Percentiles rank a stretch among this genome's conserved stretches.
These are phyloP conservation scores for Artibeus jamaicensis DNA, from an alignment of 2,797 vertebrate genomes.

Conservation along the genomic window DNA sequence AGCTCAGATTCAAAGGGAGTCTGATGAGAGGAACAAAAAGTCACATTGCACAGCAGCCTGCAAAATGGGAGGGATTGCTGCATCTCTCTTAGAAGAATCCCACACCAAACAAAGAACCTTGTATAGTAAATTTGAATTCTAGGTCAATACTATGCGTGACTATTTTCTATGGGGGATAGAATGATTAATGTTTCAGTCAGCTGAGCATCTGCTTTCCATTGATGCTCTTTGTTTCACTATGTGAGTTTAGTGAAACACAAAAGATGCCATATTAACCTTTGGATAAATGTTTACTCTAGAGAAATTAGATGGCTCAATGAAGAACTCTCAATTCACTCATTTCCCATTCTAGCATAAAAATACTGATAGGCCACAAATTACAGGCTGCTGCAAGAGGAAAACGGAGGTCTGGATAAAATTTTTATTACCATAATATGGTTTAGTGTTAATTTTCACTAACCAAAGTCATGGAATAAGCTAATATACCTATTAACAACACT, in stretches of 20 bases:
- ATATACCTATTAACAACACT: neutral
- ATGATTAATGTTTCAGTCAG: neutral
- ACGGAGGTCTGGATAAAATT: neutral
- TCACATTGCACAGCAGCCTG: neutral
- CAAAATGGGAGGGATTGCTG: neutral
- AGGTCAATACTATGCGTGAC: neutral
- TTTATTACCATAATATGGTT: neutral
- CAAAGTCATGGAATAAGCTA: neutral
- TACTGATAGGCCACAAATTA: neutral
- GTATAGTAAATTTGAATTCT: neutral
- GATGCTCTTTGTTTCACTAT: neutral
- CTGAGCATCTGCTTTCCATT: constrained; percentile 46
- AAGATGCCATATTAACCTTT: neutral
- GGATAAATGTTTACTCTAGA: constrained; percentile 15
- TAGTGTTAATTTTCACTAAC: neutral
- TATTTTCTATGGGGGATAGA: neutral
- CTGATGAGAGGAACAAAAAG: neutral
- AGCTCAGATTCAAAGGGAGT: neutral
- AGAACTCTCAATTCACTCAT: neutral
- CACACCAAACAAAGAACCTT: constrained; percentile 14
- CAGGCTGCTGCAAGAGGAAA: neutral
- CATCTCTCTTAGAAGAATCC: neutral
- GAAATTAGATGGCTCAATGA: neutral
- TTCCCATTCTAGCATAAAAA: neutral
- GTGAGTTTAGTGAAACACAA: neutral